Evolutionary conservation across 2,113 vertebrate species (phyloP).

Genomic region (Eudyptes chrysolophus): DNA sequence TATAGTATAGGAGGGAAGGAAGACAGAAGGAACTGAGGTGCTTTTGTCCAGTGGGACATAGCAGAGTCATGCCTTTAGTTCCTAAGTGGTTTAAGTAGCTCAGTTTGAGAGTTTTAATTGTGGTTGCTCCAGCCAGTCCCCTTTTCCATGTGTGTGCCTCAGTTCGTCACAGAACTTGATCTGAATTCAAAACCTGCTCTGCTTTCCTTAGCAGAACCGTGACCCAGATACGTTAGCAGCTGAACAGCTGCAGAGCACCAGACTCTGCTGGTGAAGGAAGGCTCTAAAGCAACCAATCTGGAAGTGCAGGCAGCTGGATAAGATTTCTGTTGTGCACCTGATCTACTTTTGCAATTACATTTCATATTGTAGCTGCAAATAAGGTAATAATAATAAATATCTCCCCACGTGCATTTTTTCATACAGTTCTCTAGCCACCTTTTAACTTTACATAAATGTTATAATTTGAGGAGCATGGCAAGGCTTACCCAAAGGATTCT

Average conservation of each 20-base stretch:
- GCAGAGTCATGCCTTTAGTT: background rate
- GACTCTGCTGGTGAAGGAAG: background rate
- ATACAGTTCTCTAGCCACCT: background rate
- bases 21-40: background rate
- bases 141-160: background rate
- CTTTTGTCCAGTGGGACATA: background rate
- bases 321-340: slow-evolving; percentile 3
- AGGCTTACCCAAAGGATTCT: background rate
- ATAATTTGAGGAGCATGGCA: background rate
- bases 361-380: background rate
- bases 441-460: background rate
- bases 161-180: background rate
- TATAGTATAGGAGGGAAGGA: background rate
- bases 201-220: background rate
- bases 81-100: background rate
- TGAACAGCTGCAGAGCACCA: slow-evolving; percentile 19
- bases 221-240: background rate
- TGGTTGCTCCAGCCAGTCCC: background rate
- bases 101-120: background rate
- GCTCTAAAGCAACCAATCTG: background rate
- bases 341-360: background rate
- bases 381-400: background rate
- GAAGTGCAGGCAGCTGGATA: background rate
- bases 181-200: background rate
- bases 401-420: background rate